Percentiles rank a stretch among this genome's conserved stretches.
phyloP scores from a whole-genome alignment of 92 coral and sea anemone species.

The Paragorgia papillata region DNA sequence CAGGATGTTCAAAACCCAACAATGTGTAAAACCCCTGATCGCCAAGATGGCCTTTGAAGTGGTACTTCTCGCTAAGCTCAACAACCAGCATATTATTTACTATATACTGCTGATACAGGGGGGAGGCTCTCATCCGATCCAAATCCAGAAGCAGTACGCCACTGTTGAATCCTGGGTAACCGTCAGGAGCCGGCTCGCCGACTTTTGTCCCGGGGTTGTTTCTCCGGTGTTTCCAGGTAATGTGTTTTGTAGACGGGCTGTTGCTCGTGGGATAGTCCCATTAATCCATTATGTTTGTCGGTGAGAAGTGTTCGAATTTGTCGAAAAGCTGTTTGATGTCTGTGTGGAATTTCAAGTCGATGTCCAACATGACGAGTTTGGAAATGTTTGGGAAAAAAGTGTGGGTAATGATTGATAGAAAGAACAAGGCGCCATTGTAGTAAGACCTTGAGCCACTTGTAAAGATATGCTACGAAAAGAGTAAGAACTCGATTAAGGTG shows the following conservation, averaged over 20 bases:
- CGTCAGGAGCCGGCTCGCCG: constrained; percentile 87
- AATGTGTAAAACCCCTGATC: too few relatives aligned
- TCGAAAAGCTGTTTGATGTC: constrained; percentile 86
- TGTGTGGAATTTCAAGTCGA: constrained; percentile 73
- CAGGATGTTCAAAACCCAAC: too few relatives aligned
- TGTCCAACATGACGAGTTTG: constrained; percentile 68
- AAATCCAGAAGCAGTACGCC: constrained; percentile 75
- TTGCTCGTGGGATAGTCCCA: constrained; percentile 83
- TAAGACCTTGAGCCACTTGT: constrained; percentile 59
- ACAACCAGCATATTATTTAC: neutral
- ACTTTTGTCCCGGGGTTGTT: constrained; percentile 65
- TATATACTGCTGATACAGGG: constrained; percentile 50
- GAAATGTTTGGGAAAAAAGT: constrained; percentile 61
- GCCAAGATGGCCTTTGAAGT: too few relatives aligned
- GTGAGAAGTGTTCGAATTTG: constrained; percentile 66
- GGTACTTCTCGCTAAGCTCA: constrained; percentile 14
- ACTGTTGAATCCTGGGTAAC: constrained; percentile 85
- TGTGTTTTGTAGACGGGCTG: constrained; percentile 85
- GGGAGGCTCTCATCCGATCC: constrained; percentile 68
- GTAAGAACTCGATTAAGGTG: too few relatives aligned
- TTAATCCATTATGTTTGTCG: constrained; percentile 51
- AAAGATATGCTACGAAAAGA: constrained; percentile 62
- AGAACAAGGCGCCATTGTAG: constrained; percentile 76
- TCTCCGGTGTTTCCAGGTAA: constrained; percentile 55
- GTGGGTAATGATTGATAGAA: constrained; percentile 77